Conservation (phyloP, 2,797 vertebrate species). For the Microctenopoma stevenorrisi region DNA sequence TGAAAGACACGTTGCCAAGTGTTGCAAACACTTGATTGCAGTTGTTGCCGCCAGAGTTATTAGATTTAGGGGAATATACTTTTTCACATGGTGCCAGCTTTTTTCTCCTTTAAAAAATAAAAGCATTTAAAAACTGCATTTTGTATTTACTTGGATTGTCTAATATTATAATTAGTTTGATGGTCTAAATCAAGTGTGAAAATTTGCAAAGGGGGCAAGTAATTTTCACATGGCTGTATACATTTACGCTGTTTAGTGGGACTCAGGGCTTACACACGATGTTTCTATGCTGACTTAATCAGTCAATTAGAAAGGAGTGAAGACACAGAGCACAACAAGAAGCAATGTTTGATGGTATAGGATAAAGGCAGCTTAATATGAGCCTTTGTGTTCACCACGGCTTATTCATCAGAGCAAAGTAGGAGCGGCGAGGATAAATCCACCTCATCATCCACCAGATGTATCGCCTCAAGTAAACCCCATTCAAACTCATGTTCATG, state of each 20-base stretch:
- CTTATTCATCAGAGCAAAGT: conserved; percentile 67
- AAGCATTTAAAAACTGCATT: too few species aligned
- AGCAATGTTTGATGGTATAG: conserved; percentile 60
- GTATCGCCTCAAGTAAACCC: conserved; percentile 49
- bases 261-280: conserved; percentile 21
- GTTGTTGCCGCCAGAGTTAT: too few species aligned
- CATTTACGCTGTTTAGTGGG: conserved; percentile 43
- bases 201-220: too few species aligned
- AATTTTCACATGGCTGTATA: too few species aligned
- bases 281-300: conserved; percentile 62
- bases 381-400: conserved; percentile 58
- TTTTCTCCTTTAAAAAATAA: too few species aligned
- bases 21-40: too few species aligned
- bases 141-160: too few species aligned
- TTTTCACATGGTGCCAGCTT: too few species aligned
- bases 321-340: conserved; percentile 59
- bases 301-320: conserved; percentile 43
- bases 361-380: conserved; percentile 58
- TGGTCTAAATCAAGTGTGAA: too few species aligned
- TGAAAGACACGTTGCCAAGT: too few species aligned
- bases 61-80: too few species aligned
- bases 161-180: too few species aligned
- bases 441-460: conserved; percentile 67
- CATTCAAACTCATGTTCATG: conserved; percentile 58
- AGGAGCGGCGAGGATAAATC: conserved; percentile 47